phyloP scores from a whole-genome alignment of 2,888 invertebrate genomes.

The Helicoverpa assulta region DNA sequence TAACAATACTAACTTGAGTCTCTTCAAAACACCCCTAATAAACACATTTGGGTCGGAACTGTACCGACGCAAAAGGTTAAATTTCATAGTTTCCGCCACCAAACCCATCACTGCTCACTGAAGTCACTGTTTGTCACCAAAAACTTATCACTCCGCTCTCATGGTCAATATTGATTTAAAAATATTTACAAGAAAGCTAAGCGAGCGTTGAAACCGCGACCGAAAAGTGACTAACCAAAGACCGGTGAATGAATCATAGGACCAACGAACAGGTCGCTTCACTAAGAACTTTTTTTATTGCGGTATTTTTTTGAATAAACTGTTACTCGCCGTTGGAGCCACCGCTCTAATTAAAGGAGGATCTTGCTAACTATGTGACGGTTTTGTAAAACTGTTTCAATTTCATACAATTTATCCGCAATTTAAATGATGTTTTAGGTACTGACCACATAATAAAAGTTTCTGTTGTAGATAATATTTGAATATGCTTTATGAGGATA shows the following conservation, averaged over 20 bases:
- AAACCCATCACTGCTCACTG: slow-evolving; percentile 29
- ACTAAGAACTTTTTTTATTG: slow-evolving; percentile 81
- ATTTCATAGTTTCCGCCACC: slow-evolving; percentile 30
- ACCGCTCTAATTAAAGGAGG: slow-evolving; percentile 73
- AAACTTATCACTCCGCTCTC: slow-evolving; percentile 38
- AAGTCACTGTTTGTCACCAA: slow-evolving; percentile 13
- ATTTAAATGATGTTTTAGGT: neutral
- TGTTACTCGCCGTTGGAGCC: slow-evolving; percentile 72
- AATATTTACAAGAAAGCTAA: slow-evolving; percentile 81
- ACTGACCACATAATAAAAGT: slow-evolving; percentile 5
- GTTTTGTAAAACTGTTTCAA: slow-evolving; percentile 18
- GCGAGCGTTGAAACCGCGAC: slow-evolving; percentile 69
- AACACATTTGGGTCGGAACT: slow-evolving; percentile 41
- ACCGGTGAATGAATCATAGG: slow-evolving; percentile 82
- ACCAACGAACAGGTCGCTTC: slow-evolving; percentile 76
- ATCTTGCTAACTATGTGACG: slow-evolving; percentile 37
- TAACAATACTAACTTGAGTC: slow-evolving; percentile 44
- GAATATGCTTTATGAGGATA: neutral
- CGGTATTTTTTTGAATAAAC: slow-evolving; percentile 83
- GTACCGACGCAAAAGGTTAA: slow-evolving; percentile 45
- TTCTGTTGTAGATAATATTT: neutral
- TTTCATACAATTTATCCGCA: slow-evolving; percentile 6
- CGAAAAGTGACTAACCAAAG: slow-evolving; percentile 75
- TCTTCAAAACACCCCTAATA: slow-evolving; percentile 29
- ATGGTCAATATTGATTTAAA: slow-evolving; percentile 79